Conservation (phyloP, 2,113 vertebrate genomes). For the Physeter macrocephalus region DNA sequence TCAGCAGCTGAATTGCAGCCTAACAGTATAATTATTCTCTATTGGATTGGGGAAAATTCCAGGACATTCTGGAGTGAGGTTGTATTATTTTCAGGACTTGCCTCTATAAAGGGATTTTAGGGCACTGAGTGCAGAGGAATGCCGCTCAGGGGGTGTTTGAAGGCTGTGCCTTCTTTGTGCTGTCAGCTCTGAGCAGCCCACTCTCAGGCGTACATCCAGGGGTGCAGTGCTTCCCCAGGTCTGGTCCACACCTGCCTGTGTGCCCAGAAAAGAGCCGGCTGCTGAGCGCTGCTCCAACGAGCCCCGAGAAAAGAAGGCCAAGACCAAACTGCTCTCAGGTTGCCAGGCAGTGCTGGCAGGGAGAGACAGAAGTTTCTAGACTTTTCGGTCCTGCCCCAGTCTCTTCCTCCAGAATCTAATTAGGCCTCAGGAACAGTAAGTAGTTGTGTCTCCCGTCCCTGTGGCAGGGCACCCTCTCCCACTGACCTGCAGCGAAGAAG, state of each 20-base stretch:
- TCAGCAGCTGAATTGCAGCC: background rate
- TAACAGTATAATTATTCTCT: background rate
- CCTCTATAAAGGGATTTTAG: background rate
- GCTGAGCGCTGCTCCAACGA: fast-evolving
- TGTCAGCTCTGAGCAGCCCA: fast-evolving
- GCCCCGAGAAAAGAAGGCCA: fast-evolving
- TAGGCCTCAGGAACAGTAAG: background rate
- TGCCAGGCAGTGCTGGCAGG: background rate
- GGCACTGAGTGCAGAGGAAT: background rate
- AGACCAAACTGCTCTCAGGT: background rate
- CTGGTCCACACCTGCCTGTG: fast-evolving
- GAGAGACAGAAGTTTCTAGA: background rate
- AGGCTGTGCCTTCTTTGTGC: fast-evolving
- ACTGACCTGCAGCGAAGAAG: fast-evolving
- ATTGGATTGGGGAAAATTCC: background rate
- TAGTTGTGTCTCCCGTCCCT: fast-evolving
- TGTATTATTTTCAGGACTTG: background rate
- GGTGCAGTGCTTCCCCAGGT: background rate
- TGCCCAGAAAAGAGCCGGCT: fast-evolving
- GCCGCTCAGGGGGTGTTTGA: background rate
- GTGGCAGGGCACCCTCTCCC: fast-evolving
- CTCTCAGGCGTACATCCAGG: fast-evolving
- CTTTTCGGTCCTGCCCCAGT: too few species aligned
- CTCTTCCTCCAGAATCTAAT: background rate
- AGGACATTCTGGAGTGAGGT: background rate